These are phyloP conservation scores for Buceros bicornis DNA, from an alignment of 2,797 vertebrate species.

Conservation along the genomic window DNA sequence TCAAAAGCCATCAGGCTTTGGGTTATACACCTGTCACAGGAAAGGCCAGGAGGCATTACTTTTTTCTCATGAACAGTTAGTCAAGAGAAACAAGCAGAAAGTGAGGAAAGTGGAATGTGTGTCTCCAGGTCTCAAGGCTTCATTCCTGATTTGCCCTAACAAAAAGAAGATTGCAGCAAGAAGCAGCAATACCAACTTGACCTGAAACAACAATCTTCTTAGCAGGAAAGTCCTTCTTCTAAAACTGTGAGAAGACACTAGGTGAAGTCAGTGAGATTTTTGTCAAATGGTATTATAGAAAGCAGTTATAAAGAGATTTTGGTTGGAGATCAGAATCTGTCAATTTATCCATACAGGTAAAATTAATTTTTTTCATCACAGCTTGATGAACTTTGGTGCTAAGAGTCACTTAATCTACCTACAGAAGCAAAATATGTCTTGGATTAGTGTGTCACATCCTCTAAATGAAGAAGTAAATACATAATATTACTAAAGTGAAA, in stretches of 20 bases:
- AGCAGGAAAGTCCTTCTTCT: not conserved
- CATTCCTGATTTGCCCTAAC: not conserved
- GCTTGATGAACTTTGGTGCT: not conserved
- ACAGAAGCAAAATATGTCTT: not conserved
- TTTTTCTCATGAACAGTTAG: not conserved
- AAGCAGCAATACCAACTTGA: not conserved
- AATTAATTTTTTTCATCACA: not conserved
- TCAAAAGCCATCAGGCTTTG: not conserved
- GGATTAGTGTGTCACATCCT: not conserved
- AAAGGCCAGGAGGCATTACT: not conserved
- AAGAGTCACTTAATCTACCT: not conserved
- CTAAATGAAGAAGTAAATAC: not conserved
- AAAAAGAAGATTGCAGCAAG: not conserved
- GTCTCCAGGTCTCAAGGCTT: not conserved
- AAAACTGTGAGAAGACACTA: not conserved
- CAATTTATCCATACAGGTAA: not conserved
- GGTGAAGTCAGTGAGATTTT: not conserved
- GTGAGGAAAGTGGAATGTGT: not conserved
- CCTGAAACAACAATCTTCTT: not conserved
- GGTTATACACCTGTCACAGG: not conserved
- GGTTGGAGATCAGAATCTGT: not conserved
- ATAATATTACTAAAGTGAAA: not conserved
- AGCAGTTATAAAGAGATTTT: not conserved
- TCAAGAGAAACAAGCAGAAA: too few relatives aligned
- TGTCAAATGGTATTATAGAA: not conserved